These are phyloP conservation scores for Sylvilagus bachmani DNA, from an alignment of 2,113 vertebrate genomes.

Conservation along the genomic window DNA sequence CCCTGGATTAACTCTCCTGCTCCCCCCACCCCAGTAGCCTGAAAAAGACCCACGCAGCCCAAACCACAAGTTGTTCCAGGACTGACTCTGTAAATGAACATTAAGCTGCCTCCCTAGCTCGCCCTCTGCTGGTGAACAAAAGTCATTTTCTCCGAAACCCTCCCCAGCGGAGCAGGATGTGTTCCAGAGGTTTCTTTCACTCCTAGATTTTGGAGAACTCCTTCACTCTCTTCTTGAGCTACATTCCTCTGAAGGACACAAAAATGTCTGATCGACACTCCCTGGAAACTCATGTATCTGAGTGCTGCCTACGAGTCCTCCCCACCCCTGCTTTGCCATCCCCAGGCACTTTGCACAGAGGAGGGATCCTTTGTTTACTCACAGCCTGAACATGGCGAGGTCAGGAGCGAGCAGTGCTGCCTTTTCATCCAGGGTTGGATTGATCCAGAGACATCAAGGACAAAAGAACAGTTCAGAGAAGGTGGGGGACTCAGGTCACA, in stretches of 20 bases:
- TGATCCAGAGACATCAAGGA: too few species aligned
- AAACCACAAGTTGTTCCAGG: not conserved
- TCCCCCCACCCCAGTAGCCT: not conserved
- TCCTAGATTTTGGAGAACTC: not conserved
- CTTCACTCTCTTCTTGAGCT: not conserved
- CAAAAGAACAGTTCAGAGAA: not conserved
- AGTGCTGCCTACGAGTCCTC: not conserved
- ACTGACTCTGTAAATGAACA: not conserved
- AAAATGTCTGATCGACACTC: not conserved
- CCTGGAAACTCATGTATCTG: not conserved
- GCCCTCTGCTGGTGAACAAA: conserved; percentile 77
- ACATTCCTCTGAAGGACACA: not conserved
- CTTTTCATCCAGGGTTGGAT: not conserved
- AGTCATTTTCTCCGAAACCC: not conserved
- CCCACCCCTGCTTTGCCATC: not conserved
- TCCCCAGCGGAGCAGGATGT: not conserved
- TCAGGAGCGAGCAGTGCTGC: not conserved
- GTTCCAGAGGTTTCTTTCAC: not conserved
- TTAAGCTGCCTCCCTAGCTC: not conserved
- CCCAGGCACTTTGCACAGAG: not conserved
- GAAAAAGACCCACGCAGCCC: not conserved
- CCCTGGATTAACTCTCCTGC: not conserved
- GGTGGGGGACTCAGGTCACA: not conserved
- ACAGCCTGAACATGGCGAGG: not conserved
- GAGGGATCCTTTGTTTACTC: fast-evolving